Evolutionary conservation across 2,888 invertebrate species (phyloP).

Genomic region (Thymelicus lineola): DNA sequence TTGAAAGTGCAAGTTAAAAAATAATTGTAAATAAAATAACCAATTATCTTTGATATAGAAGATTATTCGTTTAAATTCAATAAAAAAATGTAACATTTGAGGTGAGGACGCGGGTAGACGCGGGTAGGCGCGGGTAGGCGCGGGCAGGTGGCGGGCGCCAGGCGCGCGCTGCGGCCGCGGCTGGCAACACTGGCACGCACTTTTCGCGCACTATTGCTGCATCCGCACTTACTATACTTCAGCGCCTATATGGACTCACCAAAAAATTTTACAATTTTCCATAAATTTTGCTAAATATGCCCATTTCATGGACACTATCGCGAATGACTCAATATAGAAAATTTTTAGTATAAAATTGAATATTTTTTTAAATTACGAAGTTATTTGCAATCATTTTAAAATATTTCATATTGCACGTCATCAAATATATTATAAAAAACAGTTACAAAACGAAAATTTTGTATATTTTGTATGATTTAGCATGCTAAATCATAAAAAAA

Average conservation of each 20-base stretch:
- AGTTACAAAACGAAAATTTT: neutral
- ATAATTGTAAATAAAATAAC: too few species aligned
- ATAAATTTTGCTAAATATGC: slow-evolving; percentile 59
- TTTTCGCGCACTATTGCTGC: slow-evolving; percentile 65
- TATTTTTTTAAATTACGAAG: neutral
- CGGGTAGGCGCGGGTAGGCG: slow-evolving; percentile 26
- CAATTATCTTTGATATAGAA: too few species aligned
- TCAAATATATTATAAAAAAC: neutral
- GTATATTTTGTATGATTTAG: neutral
- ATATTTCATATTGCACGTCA: neutral
- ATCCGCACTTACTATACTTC: slow-evolving; percentile 69
- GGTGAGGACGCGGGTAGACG: neutral
- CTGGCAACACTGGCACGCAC: slow-evolving; percentile 71
- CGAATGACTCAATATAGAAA: neutral
- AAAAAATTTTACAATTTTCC: slow-evolving; percentile 71
- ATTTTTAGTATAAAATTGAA: neutral
- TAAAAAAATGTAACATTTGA: slow-evolving; percentile 6
- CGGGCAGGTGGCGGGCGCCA: slow-evolving; percentile 47
- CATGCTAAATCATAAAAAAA: too few species aligned
- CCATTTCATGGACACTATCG: slow-evolving; percentile 57
- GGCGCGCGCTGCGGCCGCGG: slow-evolving; percentile 52
- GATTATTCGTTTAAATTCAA: too few species aligned
- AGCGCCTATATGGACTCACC: slow-evolving; percentile 76
- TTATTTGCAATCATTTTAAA: neutral
- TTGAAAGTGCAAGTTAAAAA: too few species aligned